Conservation (phyloP, 2,888 invertebrate genomes). For the Dryococelus australis region DNA sequence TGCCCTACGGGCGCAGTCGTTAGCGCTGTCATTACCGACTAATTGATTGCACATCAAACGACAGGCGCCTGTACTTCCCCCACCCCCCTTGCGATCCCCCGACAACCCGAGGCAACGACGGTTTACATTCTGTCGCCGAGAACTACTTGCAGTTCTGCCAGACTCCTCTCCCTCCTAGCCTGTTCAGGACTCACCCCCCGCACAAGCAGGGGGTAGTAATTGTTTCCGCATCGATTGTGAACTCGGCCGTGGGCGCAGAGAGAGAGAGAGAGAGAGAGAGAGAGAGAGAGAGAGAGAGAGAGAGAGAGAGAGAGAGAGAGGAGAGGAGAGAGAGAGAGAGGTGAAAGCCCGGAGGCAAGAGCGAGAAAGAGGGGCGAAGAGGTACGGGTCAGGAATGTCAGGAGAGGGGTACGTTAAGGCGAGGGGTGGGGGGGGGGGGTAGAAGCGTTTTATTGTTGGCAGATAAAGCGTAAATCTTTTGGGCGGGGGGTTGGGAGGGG, state of each 20-base stretch:
- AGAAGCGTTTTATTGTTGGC: background rate
- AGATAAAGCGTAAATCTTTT: conserved; percentile 1
- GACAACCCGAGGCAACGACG: too few species aligned
- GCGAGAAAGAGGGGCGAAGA: too few species aligned
- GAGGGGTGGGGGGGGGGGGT: background rate
- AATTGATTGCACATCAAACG: conserved; percentile 9
- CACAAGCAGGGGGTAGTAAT: background rate
- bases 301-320: too few species aligned
- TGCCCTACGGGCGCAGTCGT: background rate
- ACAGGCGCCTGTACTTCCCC: background rate
- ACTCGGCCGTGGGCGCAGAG: background rate
- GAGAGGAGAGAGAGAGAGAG: background rate
- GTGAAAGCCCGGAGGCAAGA: too few species aligned
- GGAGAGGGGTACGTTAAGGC: background rate
- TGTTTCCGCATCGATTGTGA: conserved; percentile 16
- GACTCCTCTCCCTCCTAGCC: background rate
- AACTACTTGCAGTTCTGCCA: background rate
- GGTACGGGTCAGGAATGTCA: too few species aligned
- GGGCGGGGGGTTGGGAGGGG: background rate
- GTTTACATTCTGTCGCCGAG: background rate
- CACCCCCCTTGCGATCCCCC: background rate
- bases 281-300: too few species aligned
- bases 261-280: too few species aligned
- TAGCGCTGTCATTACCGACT: conserved; percentile 3
- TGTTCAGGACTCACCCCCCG: background rate